Conservation (phyloP, 1,140 invertebrate species). For the Calliopsis andreniformis region DNA sequence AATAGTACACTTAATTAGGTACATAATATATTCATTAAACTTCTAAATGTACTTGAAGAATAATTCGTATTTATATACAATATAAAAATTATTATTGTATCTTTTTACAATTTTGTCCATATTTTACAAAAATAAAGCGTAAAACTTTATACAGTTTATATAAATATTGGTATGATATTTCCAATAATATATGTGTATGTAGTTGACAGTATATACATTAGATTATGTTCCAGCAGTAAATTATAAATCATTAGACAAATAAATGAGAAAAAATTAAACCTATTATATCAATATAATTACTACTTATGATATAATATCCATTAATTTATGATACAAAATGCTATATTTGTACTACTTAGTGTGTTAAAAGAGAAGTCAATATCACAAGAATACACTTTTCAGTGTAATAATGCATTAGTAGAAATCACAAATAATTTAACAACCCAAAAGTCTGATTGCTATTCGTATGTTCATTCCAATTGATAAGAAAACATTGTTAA, state of each 20-base stretch:
- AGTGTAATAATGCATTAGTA: conserved; percentile 4
- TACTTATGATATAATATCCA: conserved; percentile 23
- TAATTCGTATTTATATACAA: conserved; percentile 44
- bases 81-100: conserved; percentile 47
- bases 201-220: conserved; percentile 13
- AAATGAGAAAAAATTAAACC: neutral
- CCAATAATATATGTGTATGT: conserved; percentile 20
- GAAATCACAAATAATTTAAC: neutral
- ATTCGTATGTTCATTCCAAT: neutral
- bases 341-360: conserved; percentile 23
- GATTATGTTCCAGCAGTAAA: conserved; percentile 13
- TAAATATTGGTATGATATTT: conserved; percentile 24
- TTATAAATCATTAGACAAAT: neutral
- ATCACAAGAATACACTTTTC: conserved; percentile 19
- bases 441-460: neutral
- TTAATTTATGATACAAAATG: conserved; percentile 31
- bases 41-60: conserved; percentile 21
- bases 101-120: conserved; percentile 39
- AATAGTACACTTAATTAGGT: too few relatives aligned
- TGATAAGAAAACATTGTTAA: neutral
- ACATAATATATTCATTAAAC: neutral
- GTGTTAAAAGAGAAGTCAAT: conserved; percentile 21
- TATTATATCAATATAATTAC: neutral
- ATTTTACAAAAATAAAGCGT: conserved; percentile 44
- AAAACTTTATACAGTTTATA: conserved; percentile 35